These are phyloP conservation scores for Anorthoa munda DNA, from an alignment of 2,888 invertebrate genomes.

Conservation along the genomic window DNA sequence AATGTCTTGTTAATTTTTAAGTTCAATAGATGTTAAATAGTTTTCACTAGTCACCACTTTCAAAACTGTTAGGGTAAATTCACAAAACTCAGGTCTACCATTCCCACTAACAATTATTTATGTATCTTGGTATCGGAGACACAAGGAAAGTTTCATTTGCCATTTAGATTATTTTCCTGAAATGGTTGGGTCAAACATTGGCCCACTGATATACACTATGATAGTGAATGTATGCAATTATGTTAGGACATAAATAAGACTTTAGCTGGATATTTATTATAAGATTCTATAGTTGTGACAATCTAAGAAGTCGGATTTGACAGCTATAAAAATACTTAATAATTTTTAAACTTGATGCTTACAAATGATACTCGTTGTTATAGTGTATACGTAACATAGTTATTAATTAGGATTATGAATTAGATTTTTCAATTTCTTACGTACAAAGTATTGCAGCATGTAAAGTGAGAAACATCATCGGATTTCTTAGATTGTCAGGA, in stretches of 20 bases:
- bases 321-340: too few relatives aligned
- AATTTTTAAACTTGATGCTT: too few relatives aligned
- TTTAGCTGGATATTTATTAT: background rate
- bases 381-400: too few relatives aligned
- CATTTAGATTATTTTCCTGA: background rate
- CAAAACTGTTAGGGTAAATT: background rate
- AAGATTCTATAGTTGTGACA: too few relatives aligned
- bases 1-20: constrained; percentile 2
- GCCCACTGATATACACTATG: too few relatives aligned
- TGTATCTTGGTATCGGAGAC: background rate
- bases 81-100: background rate
- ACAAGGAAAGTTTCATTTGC: background rate
- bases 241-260: background rate
- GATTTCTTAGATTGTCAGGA: too few relatives aligned
- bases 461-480: too few relatives aligned
- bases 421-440: too few relatives aligned
- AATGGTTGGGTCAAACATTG: background rate
- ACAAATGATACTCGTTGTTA: too few relatives aligned
- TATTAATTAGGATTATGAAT: too few relatives aligned
- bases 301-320: too few relatives aligned
- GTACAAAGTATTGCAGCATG: too few relatives aligned
- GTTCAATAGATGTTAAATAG: background rate
- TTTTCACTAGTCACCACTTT: constrained; percentile 18
- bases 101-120: background rate
- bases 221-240: background rate